Evolutionary conservation across 1,140 invertebrate species (phyloP).

Genomic region (Drosophila sp.): DNA sequence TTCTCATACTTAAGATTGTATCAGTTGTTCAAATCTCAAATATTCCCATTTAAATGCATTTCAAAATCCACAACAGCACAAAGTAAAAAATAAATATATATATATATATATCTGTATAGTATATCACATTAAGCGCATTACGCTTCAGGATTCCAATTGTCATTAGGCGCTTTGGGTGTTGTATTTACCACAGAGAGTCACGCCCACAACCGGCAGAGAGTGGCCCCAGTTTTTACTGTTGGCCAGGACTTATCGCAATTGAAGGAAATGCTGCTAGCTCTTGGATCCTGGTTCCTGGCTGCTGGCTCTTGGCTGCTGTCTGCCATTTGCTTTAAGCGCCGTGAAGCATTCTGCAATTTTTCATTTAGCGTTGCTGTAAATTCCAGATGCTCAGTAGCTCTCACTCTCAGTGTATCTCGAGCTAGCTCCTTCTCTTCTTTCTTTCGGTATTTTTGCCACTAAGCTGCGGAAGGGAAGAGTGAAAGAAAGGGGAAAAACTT

Average conservation of each 20-base stretch:
- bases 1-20: conserved; percentile 5
- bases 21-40: conserved; percentile 19
- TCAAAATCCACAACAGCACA: conserved; percentile 4
- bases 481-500: conserved; percentile 52
- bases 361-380: conserved; percentile 74
- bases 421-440: conserved; percentile 30
- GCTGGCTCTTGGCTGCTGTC: neutral
- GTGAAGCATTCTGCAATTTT: conserved; percentile 70
- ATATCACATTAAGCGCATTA: conserved; percentile 44
- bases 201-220: conserved; percentile 41
- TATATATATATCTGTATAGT: no score
- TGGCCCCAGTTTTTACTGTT: conserved; percentile 30
- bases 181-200: conserved; percentile 34
- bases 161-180: conserved; percentile 51
- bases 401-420: neutral
- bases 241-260: conserved; percentile 22
- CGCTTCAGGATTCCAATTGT: conserved; percentile 66
- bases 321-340: conserved; percentile 49
- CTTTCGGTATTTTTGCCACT: conserved; percentile 32
- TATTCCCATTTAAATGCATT: conserved; percentile 33
- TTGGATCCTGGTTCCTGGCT: neutral
- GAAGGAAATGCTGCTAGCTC: conserved; percentile 4
- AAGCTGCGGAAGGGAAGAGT: conserved; percentile 27
- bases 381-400: conserved; percentile 64
- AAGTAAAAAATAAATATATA: conserved; percentile 5